A percentile compares a stretch with the other conserved stretches of the same genome.
Evolutionary conservation across 2,113 vertebrate species (phyloP).

Genomic region (Rhombomys opimus): DNA sequence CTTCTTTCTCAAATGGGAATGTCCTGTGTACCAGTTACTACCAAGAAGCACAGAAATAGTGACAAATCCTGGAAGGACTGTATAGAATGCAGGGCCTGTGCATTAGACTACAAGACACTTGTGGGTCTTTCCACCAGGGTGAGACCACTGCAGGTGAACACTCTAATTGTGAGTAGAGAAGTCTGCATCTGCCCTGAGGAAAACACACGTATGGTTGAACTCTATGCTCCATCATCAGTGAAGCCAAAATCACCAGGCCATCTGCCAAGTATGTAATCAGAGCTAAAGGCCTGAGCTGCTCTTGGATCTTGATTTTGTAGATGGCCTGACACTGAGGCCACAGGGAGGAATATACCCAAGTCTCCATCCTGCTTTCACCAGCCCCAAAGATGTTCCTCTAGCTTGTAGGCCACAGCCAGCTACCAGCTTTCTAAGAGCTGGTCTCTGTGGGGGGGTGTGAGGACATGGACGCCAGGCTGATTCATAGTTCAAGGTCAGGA

Average conservation of each 20-base stretch:
- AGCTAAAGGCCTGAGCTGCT: not conserved
- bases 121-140: not conserved
- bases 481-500: rapidly evolving
- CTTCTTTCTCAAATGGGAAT: no score
- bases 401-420: not conserved
- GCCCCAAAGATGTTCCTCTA: not conserved
- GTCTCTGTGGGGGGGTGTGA: not conserved
- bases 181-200: not conserved
- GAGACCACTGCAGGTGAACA: not conserved
- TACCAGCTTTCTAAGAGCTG: not conserved
- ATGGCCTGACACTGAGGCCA: not conserved
- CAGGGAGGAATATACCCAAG: not conserved
- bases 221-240: not conserved
- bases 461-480: not conserved
- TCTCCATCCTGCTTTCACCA: not conserved
- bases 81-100: rapidly evolving
- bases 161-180: not conserved
- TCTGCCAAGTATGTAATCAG: not conserved
- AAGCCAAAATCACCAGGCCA: not conserved
- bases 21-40: not conserved
- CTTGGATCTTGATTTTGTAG: not conserved
- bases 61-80: not conserved
- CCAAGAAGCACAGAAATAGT: not conserved
- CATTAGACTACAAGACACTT: not conserved
- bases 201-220: not conserved